phyloP scores from a whole-genome alignment of 2,797 vertebrate genomes.

The Agapornis canus region DNA sequence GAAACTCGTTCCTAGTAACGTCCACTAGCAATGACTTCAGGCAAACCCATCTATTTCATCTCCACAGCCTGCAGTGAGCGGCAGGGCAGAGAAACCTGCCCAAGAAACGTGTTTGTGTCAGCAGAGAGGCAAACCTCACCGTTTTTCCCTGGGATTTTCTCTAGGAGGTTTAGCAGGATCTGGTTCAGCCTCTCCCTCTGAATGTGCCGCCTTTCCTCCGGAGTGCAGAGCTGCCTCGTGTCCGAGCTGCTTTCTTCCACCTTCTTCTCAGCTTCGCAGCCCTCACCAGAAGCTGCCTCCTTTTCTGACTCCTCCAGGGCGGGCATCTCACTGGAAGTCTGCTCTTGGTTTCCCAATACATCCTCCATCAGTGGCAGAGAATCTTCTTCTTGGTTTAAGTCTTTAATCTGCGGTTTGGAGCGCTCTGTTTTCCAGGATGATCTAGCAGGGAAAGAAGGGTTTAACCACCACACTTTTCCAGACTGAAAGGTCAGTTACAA shows the following conservation, averaged over 20 bases:
- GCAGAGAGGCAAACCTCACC: slow-evolving; percentile 77
- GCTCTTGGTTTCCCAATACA: slow-evolving; percentile 76
- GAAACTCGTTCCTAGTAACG: background rate
- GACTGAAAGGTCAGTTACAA: background rate
- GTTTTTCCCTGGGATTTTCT: slow-evolving; percentile 93
- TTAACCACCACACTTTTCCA: background rate
- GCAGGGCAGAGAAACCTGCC: accelerated
- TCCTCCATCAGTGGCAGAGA: slow-evolving; percentile 79
- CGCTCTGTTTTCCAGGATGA: slow-evolving; percentile 95
- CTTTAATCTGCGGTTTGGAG: slow-evolving; percentile 83
- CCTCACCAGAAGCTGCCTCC: slow-evolving; percentile 50
- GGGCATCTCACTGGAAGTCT: slow-evolving; percentile 71
- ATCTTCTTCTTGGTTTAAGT: slow-evolving; percentile 85
- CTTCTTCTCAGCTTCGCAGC: slow-evolving; percentile 72
- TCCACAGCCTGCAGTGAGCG: accelerated
- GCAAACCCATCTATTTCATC: background rate
- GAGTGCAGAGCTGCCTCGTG: slow-evolving; percentile 74
- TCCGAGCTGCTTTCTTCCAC: slow-evolving; percentile 25
- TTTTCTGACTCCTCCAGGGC: slow-evolving; percentile 77
- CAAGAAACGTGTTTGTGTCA: background rate
- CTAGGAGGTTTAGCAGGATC: slow-evolving; percentile 90
- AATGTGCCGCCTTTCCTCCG: slow-evolving; percentile 83
- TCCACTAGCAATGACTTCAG: background rate
- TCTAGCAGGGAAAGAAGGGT: slow-evolving; percentile 56
- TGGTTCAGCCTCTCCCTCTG: slow-evolving; percentile 94